Evolutionary conservation across 2,797 vertebrate species (phyloP), one percentile per base, ranked within the genome.

Genomic region (Notolepis coatsorum): DNA sequence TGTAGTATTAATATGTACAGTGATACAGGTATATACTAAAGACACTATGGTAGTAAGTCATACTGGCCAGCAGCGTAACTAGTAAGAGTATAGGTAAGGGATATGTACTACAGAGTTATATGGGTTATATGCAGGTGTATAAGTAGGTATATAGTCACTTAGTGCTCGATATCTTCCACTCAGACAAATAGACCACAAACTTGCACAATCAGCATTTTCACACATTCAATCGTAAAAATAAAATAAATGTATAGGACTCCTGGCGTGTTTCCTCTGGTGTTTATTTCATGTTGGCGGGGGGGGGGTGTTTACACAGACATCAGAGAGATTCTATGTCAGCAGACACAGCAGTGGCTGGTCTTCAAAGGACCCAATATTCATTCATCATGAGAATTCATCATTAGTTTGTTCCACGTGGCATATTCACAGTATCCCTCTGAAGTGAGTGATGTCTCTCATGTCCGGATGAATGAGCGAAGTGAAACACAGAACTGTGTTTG

Each of bases 331-430:
- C 75, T 85, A 79, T 85, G 81, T 75, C 78, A 88, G 84, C 90
- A 68, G 82, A 85, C 84, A 87, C 84, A 88, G n/a, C n/a, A n/a
- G n/a, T 86, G 79, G 20, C 39, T 58, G 41, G 55, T 59, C 89
- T 92, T 93, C 91, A 93, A 94, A 93, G 90, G 80, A 79, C 63
- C 49, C 59, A 12, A 61, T 62, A 64, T 82, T 72, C 80, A 90
- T 86, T 75, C 66, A 71, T 51, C 41, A 65, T 77, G 79, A 87
- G 77, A 61, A 80, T 71, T 65, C 78, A n/a, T n/a, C n/a, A n/a
- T n/a, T n/a, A n/a, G n/a, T 73, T 80, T 33, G 57, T 41, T 58
- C 17, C 61, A 38, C 12, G 72, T 51, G 64, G 57, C 65, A 81
- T 54, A 68, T 81, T 89, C 82, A 80, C 75, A 68, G 66, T 73